Evolutionary conservation across 2,113 vertebrate species (phyloP).

Genomic region (Petrocephalus microphthalmus): DNA sequence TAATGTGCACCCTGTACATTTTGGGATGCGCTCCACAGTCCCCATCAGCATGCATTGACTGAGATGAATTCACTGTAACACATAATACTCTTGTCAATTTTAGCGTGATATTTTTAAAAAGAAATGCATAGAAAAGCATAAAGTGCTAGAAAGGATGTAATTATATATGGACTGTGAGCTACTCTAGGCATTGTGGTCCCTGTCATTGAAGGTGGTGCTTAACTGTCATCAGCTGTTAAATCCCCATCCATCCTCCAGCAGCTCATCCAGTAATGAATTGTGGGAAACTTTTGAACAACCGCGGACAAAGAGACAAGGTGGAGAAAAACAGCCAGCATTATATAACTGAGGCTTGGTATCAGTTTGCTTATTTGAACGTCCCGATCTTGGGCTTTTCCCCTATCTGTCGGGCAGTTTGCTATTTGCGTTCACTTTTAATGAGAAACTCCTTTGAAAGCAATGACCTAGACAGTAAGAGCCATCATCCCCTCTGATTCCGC

Average conservation of each 20-base stretch:
- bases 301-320: background rate
- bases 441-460: background rate
- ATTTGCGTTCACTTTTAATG: background rate
- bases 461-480: background rate
- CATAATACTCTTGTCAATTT: background rate
- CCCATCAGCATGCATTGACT: background rate
- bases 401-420: background rate
- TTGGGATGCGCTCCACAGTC: background rate
- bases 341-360: background rate
- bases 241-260: background rate
- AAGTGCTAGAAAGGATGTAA: background rate
- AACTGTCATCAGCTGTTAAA: background rate
- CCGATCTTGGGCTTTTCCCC: background rate
- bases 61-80: background rate
- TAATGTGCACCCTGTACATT: background rate
- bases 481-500: slow-evolving; percentile 10
- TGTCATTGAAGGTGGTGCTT: background rate
- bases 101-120: background rate
- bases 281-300: background rate
- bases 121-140: background rate
- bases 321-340: background rate
- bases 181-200: background rate
- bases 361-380: background rate
- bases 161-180: background rate
- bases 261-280: background rate